Base-by-base conservation (phyloP, 2,888 invertebrate genomes). In the Phyllotreta striolata region DNA sequence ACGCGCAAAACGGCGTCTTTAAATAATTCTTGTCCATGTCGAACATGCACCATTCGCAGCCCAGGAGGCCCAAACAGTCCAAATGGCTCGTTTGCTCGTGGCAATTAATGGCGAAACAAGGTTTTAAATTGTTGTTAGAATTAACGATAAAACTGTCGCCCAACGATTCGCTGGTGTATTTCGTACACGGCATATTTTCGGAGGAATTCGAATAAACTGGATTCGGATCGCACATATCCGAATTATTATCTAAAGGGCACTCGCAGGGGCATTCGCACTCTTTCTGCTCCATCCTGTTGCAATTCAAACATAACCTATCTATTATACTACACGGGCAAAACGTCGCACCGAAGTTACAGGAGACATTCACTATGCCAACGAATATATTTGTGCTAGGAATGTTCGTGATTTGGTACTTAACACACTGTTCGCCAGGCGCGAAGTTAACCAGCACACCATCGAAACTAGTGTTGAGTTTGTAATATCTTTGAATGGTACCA, bases 211-310 rank as follows among this genome's bases (percentile, higher is more conserved):
- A 49, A 55, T 66, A 62, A 39, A 34, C 46, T 10, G 41, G 9
- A 9, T 56, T 54, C 58, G 77, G 73, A 37, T 73, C 74, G 66
- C 78, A 78, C 44, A 74, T 74, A 59, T 78, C 78, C n/a, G 72
- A 74, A 41, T 75, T 76, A 35, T 76, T 67, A 67, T 77, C 76
- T 61, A 82, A 70, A 1, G 85, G 90, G 77, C 96, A 96, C 80
- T 96, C 95, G 79, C 96, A 96, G 0, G 96, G 96, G 77, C 96
- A 96, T 80, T 96, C 96, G 74, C 96, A 96, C 77, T 96, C 95
- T 2, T 89, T 91, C 81, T 94, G 95, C 78, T 96, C 96, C 93
- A 96, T 95, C 54, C 95, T 88, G 78, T 94, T 91, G 79, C 96
- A 96, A 79, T 96, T 96, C 34, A 96, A 85, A 78, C 96, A 96